These are phyloP conservation scores for Apeira syringaria DNA, from an alignment of 2,888 invertebrate genomes.

Conservation along the genomic window DNA sequence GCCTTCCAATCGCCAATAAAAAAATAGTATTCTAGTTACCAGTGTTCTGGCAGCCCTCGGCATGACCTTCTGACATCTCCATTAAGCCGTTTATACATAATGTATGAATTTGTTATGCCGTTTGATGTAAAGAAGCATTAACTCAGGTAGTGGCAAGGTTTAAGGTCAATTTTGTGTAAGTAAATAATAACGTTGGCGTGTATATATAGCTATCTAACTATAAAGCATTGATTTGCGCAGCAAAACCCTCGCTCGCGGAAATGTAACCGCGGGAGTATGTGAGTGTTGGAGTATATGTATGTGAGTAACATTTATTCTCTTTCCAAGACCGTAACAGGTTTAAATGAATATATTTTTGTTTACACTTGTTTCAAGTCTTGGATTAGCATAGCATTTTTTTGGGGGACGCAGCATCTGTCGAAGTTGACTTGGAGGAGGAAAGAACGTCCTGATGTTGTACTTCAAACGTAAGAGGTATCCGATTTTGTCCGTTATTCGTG, in stretches of 20 bases:
- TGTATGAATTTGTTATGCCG: slow-evolving; percentile 83
- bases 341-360: no score
- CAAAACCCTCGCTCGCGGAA: no score
- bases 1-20: no score
- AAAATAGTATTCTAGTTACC: no score
- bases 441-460: neutral
- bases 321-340: no score
- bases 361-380: no score
- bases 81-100: slow-evolving; percentile 83
- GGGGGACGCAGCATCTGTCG: neutral
- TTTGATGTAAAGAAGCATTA: slow-evolving; percentile 82
- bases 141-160: slow-evolving; percentile 75
- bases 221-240: slow-evolving; percentile 6
- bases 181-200: slow-evolving; percentile 23
- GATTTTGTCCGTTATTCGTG: neutral
- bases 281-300: no score
- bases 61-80: slow-evolving; percentile 81
- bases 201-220: slow-evolving; percentile 25
- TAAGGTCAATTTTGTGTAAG: slow-evolving; percentile 54
- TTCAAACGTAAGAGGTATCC: neutral
- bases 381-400: no score
- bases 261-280: no score
- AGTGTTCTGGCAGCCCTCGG: slow-evolving; percentile 37
- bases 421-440: neutral
- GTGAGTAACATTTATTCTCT: no score